These are phyloP conservation scores for Diloba caeruleocephala DNA, from an alignment of 2,888 invertebrate genomes.

Conservation along the genomic window DNA sequence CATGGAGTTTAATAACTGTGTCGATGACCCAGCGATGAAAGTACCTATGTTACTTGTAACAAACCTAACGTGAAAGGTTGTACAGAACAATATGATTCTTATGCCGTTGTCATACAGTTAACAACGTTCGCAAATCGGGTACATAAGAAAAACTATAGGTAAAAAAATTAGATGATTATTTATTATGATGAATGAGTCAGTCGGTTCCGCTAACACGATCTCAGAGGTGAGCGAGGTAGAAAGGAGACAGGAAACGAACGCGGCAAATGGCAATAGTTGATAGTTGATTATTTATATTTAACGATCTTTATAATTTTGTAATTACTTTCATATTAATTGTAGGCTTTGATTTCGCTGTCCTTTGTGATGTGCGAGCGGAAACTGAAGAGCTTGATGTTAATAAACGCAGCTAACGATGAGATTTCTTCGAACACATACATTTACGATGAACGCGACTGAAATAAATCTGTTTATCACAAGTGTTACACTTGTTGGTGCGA, in stretches of 20 bases:
- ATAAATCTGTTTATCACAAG: constrained; percentile 28
- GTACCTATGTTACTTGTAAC: constrained; percentile 59
- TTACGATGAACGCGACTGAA: constrained; percentile 2
- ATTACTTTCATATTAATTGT: constrained; percentile 17
- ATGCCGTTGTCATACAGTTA: constrained; percentile 52
- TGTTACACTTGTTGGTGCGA: constrained; percentile 18
- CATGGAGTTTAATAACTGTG: constrained; percentile 66
- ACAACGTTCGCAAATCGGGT: constrained; percentile 37
- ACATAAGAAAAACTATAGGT: constrained; percentile 56
- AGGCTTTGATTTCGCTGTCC: constrained; percentile 9
- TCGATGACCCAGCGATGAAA: constrained; percentile 72
- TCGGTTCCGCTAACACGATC: constrained; percentile 53
- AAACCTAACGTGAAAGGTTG: constrained; percentile 37
- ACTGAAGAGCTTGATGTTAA: constrained; percentile 16
- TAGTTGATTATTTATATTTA: neutral
- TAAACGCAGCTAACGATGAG: constrained; percentile 13
- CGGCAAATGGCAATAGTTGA: constrained; percentile 15
- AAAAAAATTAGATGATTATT: constrained; percentile 66
- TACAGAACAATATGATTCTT: constrained; percentile 61
- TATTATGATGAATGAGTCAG: constrained; percentile 70
- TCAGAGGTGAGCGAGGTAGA: constrained; percentile 48
- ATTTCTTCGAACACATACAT: constrained; percentile 15
- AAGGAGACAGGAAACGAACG: constrained; percentile 42
- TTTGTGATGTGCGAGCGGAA: constrained; percentile 17
- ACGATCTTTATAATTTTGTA: constrained; percentile 11